These are phyloP conservation scores for Agrilus biguttatus DNA, from an alignment of 2,888 invertebrate genomes.

Conservation along the genomic window DNA sequence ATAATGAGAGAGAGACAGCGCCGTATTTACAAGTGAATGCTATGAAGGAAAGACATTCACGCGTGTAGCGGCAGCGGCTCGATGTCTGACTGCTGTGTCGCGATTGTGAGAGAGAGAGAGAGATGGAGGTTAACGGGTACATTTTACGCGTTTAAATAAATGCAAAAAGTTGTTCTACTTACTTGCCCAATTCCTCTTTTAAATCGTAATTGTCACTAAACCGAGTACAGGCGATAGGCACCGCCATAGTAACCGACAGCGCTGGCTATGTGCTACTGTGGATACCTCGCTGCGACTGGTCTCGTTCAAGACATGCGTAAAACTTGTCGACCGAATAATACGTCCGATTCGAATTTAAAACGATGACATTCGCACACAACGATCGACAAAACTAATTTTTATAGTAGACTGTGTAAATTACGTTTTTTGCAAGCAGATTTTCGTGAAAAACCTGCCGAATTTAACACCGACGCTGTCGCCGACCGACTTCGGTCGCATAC, in stretches of 20 bases:
- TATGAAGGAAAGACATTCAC: no score
- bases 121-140: no score
- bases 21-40: no score
- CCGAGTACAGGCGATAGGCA: conserved; percentile 84
- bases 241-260: conserved; percentile 52
- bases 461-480: no score
- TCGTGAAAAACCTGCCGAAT: not conserved
- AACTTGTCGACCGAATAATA: conserved; percentile 6
- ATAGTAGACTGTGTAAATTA: no score
- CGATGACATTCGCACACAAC: not conserved
- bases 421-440: not conserved
- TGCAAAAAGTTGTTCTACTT: conserved; percentile 35
- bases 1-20: no score
- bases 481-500: no score
- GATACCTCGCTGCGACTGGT: conserved; percentile 17
- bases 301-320: conserved; percentile 9
- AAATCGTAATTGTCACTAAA: conserved; percentile 99
- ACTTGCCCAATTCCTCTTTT: conserved; percentile 99
- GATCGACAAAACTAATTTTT: not conserved
- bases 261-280: conserved; percentile 24
- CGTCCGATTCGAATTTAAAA: not conserved
- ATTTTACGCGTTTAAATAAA: no score
- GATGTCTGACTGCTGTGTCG: not conserved
- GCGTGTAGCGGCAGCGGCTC: not conserved
- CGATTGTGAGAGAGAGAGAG: not conserved